Evolutionary conservation across 2,797 vertebrate genomes (phyloP), one percentile per base, ranked within the genome.

Genomic region (Leptoclinus maculatus): DNA sequence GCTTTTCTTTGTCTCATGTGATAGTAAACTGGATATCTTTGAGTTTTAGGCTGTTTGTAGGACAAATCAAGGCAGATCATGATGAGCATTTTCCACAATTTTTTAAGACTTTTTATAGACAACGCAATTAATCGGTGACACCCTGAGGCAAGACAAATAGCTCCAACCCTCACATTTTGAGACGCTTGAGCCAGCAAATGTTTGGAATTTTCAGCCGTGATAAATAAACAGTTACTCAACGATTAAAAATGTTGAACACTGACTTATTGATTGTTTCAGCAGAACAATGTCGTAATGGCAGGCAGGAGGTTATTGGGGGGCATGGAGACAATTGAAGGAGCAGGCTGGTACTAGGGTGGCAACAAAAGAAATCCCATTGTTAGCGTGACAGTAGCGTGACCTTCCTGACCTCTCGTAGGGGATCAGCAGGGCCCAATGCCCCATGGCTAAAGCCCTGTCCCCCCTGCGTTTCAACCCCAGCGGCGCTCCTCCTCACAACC

Each of bases 351-450:
- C 81, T 80, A 83, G 49, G 65, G 74, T 84, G 67, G 89, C 76
- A 82, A 90, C 87, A 80, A 91, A 92, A 90, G 82, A 90, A 93
- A 94, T 95, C 93, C 91, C 64, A 89, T 94, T 95, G 95, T 95
- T 95, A 94, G 92, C 91, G 88, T 94, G 94, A 95, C 94, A 94
- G 95, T 93, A 93, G 92, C 79, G 66, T 94, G 91, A 95, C 94
- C 93, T 92, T 84, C 54, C 53, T 90, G 93, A 95, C 94, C 94
- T 93, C 89, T 92, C 56, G 8, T 67, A 74, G 78, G 83, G 91
- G 92, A 91, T 92, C 93, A 92, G 92, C 83, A 68, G 84, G 89
- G 73, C 79, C 81, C 67, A 17, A 34, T 72, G 74, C 77, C 89
- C 65, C 66, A 7, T 60, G 59, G 77, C 80, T 92, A 92, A 92